Evolutionary conservation across 2,113 vertebrate species (phyloP), one percentile per base, ranked within the genome.

Genomic region (Anguilla rostrata): DNA sequence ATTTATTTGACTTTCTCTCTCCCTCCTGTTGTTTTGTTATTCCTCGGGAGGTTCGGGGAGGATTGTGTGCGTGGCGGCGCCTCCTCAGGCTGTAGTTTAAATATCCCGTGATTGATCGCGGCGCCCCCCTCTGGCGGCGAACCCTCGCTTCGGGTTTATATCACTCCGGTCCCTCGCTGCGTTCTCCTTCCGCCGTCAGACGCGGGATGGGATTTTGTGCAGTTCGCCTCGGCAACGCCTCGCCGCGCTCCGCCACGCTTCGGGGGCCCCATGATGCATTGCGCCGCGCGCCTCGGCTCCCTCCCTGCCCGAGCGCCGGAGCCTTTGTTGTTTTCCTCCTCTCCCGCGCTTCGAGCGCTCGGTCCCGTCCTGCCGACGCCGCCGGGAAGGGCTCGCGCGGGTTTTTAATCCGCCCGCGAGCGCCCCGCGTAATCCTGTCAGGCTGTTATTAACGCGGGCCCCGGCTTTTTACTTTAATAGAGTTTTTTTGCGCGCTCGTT

Each of bases 341-440:
- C 71, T 34, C 26, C n/a, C 60, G 18, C 56, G 14, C 56, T 20
- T 14, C 56, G 9, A 18, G 34, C 56, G 56, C 18, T 3, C 12
- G 9, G 18, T 60, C 9, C 14, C 56, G 3, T 16, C 14, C 14
- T 60, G 6, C 56, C 56, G 3, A 3, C 15, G 43, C 43, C 56
- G 56, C 18, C 11, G 15, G 56, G 56, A 60, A 60, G 12, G 56
- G 18, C 56, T 60, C 18, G 56, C 14, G 12, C 8, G 20, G 18
- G 3, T 22, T 66, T 66, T 26, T 26, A 2, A 12, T 26, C 60
- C 22, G 60, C 22, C 39, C 40, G 22, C 16, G 20, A 18, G 46
- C 20, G 20, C 83, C 83, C 78, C 86, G n/a, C 81, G 63, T 87
- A 88, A 91, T 89, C 89, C 85, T 88, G 90, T 90, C 90, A 90